These are phyloP conservation scores for Apus apus DNA, from an alignment of 2,113 vertebrate species.

Conservation along the genomic window DNA sequence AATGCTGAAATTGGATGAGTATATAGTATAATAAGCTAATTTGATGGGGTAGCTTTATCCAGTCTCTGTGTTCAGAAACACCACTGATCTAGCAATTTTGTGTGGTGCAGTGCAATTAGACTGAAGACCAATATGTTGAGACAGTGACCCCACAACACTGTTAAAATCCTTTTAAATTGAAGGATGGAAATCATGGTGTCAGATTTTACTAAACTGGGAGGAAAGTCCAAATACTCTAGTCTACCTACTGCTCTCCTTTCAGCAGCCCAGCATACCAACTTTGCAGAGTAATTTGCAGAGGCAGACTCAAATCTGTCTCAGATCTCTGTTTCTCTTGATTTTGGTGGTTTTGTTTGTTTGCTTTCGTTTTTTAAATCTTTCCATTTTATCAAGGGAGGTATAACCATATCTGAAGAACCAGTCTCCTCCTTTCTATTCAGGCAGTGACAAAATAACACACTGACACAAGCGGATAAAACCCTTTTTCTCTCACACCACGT, in stretches of 20 bases:
- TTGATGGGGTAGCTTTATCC: constrained; percentile 33
- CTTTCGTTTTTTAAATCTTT: not conserved
- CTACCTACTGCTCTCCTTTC: not conserved
- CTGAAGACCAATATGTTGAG: not conserved
- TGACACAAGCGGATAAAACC: not conserved
- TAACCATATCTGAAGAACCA: not conserved
- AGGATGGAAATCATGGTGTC: not conserved
- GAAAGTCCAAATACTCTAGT: not conserved
- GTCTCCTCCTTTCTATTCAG: not conserved
- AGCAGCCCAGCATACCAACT: not conserved
- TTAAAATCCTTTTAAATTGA: constrained; percentile 4
- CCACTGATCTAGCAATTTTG: not conserved
- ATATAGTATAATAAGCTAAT: constrained; percentile 21
- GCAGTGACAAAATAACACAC: not conserved
- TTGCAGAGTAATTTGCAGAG: not conserved
- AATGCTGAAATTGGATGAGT: constrained; percentile 54
- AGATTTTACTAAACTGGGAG: not conserved
- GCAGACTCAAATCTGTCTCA: not conserved
- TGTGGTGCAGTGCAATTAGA: constrained; percentile 1
- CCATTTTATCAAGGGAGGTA: not conserved
- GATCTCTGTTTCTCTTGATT: no score
- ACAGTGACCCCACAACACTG: not conserved
- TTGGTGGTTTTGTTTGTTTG: not conserved
- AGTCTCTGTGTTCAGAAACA: constrained; percentile 12
- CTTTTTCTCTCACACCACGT: rapidly evolving